phyloP scores from a whole-genome alignment of 2,113 vertebrate genomes.

The Macaca nemestrina region DNA sequence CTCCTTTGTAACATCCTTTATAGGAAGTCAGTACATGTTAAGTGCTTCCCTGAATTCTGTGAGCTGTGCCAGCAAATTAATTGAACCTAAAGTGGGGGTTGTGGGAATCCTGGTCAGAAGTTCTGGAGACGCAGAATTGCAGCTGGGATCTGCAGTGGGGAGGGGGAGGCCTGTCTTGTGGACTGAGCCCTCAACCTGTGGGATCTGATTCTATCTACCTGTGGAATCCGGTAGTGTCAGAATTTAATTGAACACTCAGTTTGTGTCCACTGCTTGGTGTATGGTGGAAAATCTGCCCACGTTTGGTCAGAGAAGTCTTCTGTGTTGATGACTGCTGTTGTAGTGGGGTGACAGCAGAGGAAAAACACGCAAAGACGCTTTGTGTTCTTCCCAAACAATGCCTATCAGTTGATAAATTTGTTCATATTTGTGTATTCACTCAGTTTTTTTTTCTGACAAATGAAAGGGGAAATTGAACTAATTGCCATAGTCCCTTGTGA shows the following conservation, averaged over 20 bases:
- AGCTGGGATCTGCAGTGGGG: not conserved
- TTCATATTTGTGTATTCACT: not conserved
- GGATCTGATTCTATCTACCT: not conserved
- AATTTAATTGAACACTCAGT: not conserved
- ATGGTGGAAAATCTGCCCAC: not conserved
- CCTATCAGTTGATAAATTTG: not conserved
- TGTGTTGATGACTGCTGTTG: not conserved
- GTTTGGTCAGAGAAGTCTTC: not conserved
- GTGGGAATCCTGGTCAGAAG: not conserved
- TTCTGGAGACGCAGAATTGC: not conserved
- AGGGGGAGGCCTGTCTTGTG: not conserved
- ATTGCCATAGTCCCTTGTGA: not conserved
- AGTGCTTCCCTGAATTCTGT: not conserved
- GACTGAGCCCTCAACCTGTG: not conserved
- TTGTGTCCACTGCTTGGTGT: not conserved
- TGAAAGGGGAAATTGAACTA: not conserved
- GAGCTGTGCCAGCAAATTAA: not conserved
- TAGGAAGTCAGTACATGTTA: not conserved
- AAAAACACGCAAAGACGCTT: not conserved
- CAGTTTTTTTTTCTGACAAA: not conserved
- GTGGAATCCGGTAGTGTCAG: not conserved
- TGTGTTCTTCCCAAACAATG: not conserved
- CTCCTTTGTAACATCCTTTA: not conserved
- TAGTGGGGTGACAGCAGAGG: not conserved
- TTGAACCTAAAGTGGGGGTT: not conserved